Evolutionary conservation across 2,797 vertebrate species (phyloP), one percentile per base, ranked within the genome.

Genomic region (Tragelaphus oryx): DNA sequence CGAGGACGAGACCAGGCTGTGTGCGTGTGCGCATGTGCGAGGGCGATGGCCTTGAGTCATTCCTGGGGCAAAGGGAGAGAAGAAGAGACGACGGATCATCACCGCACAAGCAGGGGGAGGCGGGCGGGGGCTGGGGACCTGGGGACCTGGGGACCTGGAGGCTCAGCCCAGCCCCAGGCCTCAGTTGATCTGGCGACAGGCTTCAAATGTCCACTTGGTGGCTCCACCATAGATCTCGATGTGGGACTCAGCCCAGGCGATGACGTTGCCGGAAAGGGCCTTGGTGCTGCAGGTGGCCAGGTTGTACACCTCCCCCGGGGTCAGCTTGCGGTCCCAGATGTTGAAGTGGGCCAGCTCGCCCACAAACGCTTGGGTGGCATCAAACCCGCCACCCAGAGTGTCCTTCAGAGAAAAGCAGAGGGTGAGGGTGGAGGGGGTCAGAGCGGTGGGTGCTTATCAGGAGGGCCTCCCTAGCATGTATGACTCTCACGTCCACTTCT

Each of bases 151-250:
- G 85, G 95, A n/a, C 68, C 10, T 0, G 28, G 81, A 87, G 89
- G 88, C 94, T 89, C 71, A 28, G 89, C 92, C 74, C 54, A 48
- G 86, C 85, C 93, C 2, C 30, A 55, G 57, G 97, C 97, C 98
- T 96, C 99, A 99, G 99, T 99, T 99, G 99, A 99, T 98, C 96
- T 99, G 99, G 96, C 99, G 99, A 78, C 99, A 99, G 82, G 99
- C 99, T 98, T 99, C 99, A 30, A 99, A 99, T 97, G 99, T 99
- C 99, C 99, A 99, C 98, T 99, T 99, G 98, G 99, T 99, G 54
- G 99, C 99, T 33, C 99, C 99, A 0, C 99, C 99, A 8, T 99
- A 99, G 97, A 99, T 98, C 95, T 99, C 99, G 8, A 99, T 99
- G 98, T 99, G 99, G 98, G 98, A 98, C 98, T 99, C 99, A 0